Percentiles rank a stretch among this genome's conserved stretches.
phyloP scores from a whole-genome alignment of 2,113 vertebrate genomes.

The Esox niger region DNA sequence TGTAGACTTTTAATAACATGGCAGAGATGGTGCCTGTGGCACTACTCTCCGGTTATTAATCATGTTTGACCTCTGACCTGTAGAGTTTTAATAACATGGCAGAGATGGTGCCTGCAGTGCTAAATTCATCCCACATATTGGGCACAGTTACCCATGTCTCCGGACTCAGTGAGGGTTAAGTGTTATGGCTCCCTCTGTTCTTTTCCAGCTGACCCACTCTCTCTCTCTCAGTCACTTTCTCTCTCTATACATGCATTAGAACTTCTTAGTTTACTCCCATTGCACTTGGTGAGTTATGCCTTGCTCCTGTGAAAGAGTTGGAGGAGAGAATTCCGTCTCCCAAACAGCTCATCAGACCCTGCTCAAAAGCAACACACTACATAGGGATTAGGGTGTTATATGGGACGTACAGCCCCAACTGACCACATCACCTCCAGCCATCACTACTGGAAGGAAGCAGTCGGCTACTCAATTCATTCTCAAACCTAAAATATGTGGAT shows the following conservation, averaged over 20 bases:
- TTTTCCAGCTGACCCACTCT: not conserved
- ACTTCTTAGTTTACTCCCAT: not conserved
- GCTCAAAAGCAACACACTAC: too few relatives aligned
- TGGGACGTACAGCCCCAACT: not conserved
- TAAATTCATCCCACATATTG: not conserved
- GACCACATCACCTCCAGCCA: not conserved
- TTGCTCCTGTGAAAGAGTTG: conserved; percentile 2
- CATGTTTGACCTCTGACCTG: too few relatives aligned
- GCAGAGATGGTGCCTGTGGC: too few relatives aligned
- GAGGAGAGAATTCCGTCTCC: conserved; percentile 8
- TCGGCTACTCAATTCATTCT: too few relatives aligned
- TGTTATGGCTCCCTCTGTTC: conserved; percentile 1
- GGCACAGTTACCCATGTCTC: conserved; percentile 2
- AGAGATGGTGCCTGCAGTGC: too few relatives aligned
- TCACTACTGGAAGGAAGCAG: not conserved
- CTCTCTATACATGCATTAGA: not conserved
- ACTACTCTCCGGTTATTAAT: too few relatives aligned
- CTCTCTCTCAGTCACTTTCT: too few relatives aligned
- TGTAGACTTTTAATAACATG: too few relatives aligned
- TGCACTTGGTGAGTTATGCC: not conserved
- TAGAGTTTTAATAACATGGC: too few relatives aligned
- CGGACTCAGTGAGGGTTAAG: not conserved
- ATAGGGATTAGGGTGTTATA: too few relatives aligned
- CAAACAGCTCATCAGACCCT: not conserved
- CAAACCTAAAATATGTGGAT: not conserved